A percentile compares a stretch with the other conserved stretches of the same genome.
Evolutionary conservation across 2,797 vertebrate species (phyloP).

Genomic region (Phylloscopus collybita): DNA sequence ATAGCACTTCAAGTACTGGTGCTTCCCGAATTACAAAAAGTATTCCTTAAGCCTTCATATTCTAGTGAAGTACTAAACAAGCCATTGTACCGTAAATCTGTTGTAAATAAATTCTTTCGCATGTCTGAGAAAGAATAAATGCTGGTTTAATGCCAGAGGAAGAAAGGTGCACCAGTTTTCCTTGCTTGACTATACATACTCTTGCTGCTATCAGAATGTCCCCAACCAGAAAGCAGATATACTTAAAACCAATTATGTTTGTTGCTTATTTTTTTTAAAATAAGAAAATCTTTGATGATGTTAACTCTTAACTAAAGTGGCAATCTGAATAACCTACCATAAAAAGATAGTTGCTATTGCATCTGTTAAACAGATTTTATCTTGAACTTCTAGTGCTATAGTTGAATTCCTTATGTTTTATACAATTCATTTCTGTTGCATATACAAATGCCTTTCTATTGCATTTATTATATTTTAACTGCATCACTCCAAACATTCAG

Average conservation of each 20-base stretch:
- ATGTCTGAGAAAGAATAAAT: not conserved
- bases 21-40: not conserved
- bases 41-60: not conserved
- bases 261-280: not conserved
- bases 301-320: not conserved
- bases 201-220: not conserved
- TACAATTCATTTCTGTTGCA: not conserved
- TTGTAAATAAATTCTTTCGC: not conserved
- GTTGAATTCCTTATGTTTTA: not conserved
- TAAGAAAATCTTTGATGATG: not conserved
- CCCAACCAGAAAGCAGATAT: not conserved
- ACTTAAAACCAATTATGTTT: not conserved
- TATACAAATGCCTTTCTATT: not conserved
- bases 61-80: not conserved
- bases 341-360: not conserved
- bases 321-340: not conserved
- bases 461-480: not conserved
- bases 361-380: not conserved
- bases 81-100: not conserved
- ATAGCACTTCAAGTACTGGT: not conserved
- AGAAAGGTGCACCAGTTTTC: not conserved
- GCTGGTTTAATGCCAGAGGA: not conserved
- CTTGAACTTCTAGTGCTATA: not conserved
- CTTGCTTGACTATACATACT: not conserved
- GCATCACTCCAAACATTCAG: not conserved